phyloP scores from a whole-genome alignment of 2,113 vertebrate species.

The Pogona vitticeps region DNA sequence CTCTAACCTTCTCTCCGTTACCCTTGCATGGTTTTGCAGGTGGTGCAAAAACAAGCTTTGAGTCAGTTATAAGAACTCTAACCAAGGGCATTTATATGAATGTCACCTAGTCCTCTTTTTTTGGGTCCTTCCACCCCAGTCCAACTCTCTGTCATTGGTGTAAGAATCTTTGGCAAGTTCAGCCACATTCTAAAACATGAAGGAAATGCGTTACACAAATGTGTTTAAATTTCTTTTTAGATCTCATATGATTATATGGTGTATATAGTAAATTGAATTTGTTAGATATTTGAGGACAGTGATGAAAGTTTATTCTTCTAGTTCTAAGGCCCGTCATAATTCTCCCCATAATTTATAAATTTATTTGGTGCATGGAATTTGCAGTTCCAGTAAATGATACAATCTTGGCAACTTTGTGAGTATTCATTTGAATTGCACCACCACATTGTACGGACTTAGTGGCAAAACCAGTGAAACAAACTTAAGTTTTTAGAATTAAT shows the following conservation, averaged over 20 bases:
- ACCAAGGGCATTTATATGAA: not conserved
- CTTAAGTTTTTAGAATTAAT: constrained; percentile 33
- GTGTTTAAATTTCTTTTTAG: not conserved
- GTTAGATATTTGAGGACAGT: constrained; percentile 9
- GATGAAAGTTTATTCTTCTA: not conserved
- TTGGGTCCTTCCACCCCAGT: too few species aligned
- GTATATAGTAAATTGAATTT: not conserved
- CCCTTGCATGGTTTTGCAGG: not conserved
- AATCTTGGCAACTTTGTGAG: not conserved
- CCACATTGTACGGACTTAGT: not conserved
- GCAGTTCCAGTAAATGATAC: not conserved
- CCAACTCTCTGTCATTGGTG: not conserved
- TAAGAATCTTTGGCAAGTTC: not conserved
- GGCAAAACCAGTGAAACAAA: not conserved
- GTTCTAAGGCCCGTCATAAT: not conserved
- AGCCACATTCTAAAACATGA: not conserved
- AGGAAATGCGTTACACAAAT: not conserved
- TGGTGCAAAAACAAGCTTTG: constrained; percentile 1
- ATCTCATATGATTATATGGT: not conserved
- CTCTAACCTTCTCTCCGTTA: constrained; percentile 34
- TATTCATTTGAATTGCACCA: constrained; percentile 10
- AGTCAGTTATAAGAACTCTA: constrained; percentile 6
- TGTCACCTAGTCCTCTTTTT: not conserved
- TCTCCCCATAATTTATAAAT: not conserved
- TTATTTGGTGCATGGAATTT: constrained; percentile 7